phyloP scores from a whole-genome alignment of 2,113 vertebrate genomes.

The Typhlomys cinereus region DNA sequence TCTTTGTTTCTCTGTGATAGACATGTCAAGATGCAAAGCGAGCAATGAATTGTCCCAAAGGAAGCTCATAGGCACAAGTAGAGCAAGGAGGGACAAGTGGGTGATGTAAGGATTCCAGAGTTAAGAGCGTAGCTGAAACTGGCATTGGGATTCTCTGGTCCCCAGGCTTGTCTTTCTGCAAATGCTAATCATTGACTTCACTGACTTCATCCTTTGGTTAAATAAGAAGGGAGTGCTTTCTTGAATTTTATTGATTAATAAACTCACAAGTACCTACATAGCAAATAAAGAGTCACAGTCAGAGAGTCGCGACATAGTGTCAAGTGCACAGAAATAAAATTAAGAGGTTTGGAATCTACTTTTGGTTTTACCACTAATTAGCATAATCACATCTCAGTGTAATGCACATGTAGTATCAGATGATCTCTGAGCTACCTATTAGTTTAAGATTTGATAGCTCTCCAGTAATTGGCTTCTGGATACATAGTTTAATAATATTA shows the following conservation, averaged over 20 bases:
- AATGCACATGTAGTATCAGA: not conserved
- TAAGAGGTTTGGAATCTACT: not conserved
- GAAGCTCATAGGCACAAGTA: not conserved
- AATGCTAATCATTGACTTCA: not conserved
- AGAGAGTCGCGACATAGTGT: not conserved
- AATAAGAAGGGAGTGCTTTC: not conserved
- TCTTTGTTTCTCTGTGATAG: not conserved
- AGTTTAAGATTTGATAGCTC: constrained; percentile 10
- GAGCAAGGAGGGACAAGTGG: not conserved
- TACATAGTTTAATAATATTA: not conserved
- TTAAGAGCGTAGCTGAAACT: not conserved
- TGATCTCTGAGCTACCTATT: constrained; percentile 2
- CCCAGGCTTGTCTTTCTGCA: not conserved
- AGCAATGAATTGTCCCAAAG: not conserved
- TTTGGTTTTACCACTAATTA: not conserved
- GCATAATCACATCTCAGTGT: constrained; percentile 26
- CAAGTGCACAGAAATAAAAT: not conserved
- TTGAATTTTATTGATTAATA: not conserved
- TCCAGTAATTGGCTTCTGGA: not conserved
- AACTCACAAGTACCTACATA: not conserved
- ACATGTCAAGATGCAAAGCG: not conserved
- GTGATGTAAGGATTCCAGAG: too few relatives aligned
- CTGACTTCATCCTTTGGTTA: not conserved
- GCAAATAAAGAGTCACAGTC: not conserved
- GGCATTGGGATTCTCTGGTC: not conserved